Evolutionary conservation across 2,113 vertebrate species (phyloP), one percentile per base, ranked within the genome.

Genomic region (Cyphomyrus plagiostoma): DNA sequence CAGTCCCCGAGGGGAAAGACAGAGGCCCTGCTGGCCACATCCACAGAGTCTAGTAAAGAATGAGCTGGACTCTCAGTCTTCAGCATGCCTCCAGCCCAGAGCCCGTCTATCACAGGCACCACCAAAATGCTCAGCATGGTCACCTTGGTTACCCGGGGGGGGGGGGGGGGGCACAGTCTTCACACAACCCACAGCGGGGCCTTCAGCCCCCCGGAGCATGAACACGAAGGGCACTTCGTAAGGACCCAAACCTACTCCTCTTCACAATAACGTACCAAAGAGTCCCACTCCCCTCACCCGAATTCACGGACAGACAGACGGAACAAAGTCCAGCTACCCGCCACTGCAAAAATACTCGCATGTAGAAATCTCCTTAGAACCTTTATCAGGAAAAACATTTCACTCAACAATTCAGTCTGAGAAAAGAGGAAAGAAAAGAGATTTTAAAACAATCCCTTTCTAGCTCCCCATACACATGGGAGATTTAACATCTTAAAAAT

Each of bases 401-500:
- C 87, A 15, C 91, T 53, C 86, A 89, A 91, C 90, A 90, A 83
- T 91, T 89, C 80, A 87, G 82, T 88, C 84, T 87, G 23, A 89
- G 23, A 3, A 26, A 11, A 11, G 11, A 26, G 2, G 0, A n/a
- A 62, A 66, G 26, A 66, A 66, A 84, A 86, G 93, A 94, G 93
- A 94, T 95, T 94, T 94, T 94, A 94, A 94, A 94, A 95, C 93
- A 95, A 95, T 94, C 94, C 93, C 94, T 58, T 91, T 93, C 89
- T 66, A 90, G 92, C 92, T 92, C 91, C 89, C 84, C 84, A 91
- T 93, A 92, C 91, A 94, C 90, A 89, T 93, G 80, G 42, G 88
- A 96, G 95, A 96, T 95, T 35, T 95, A 94, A 94, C 91, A 86
- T 92, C 48, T 92, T 92, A 95, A 95, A 95, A 94, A 95, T 94